A percentile compares a stretch with the other conserved stretches of the same genome.
These are phyloP conservation scores for Motacilla alba DNA, from an alignment of 2,113 vertebrate genomes.

Conservation along the genomic window DNA sequence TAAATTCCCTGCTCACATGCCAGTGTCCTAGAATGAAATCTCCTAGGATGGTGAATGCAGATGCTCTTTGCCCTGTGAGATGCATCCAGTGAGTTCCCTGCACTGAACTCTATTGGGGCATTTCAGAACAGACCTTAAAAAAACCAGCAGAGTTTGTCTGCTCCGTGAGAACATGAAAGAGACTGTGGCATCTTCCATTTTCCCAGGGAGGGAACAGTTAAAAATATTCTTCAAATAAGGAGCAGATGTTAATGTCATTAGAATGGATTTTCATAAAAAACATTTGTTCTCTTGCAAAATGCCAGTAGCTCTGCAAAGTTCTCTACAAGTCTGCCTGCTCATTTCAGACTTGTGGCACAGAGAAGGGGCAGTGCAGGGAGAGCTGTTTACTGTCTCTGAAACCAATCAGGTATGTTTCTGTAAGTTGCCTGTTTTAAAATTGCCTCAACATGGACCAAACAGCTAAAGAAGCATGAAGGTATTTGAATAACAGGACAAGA, in stretches of 20 bases:
- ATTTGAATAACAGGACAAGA: neutral
- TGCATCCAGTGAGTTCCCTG: neutral
- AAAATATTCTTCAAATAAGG: slow-evolving; percentile 62
- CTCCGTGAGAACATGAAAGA: neutral
- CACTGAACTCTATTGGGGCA: neutral
- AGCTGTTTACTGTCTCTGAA: neutral
- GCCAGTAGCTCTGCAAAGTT: slow-evolving; percentile 24
- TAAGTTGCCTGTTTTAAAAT: neutral
- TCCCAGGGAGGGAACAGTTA: slow-evolving; percentile 54
- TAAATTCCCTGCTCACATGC: neutral
- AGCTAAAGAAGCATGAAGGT: neutral
- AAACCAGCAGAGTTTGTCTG: neutral
- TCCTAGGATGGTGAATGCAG: neutral
- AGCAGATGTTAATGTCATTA: slow-evolving; percentile 63
- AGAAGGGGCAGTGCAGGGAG: neutral
- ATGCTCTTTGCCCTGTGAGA: neutral
- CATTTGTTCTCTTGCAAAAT: slow-evolving; percentile 21
- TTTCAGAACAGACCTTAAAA: slow-evolving; percentile 28
- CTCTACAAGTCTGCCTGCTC: neutral
- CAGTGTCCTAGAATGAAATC: neutral
- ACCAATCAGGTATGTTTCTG: neutral
- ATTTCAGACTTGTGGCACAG: neutral
- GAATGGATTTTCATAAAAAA: slow-evolving; percentile 43
- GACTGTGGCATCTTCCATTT: slow-evolving; percentile 7
- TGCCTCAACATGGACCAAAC: neutral